Percentiles rank a stretch among this genome's conserved stretches.
These are phyloP conservation scores for Rhopilema esculentum DNA, from an alignment of 30 jellyfish, hydroid and myxozoan genomes.

Conservation along the genomic window DNA sequence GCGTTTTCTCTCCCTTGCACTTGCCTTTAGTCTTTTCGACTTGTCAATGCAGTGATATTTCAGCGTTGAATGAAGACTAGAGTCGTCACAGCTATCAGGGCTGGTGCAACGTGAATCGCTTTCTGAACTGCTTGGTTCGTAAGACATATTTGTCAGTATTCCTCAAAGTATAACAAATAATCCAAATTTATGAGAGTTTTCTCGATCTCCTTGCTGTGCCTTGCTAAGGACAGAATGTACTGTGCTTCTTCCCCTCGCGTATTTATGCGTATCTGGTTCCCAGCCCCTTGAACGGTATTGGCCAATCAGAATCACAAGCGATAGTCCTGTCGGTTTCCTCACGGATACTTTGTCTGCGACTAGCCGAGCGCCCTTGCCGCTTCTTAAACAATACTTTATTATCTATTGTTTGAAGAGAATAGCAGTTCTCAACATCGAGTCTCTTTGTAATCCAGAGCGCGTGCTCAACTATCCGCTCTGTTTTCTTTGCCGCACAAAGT, in stretches of 20 bases:
- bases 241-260: background rate
- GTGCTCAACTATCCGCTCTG: slow-evolving; percentile 45
- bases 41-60: slow-evolving; percentile 46
- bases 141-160: slow-evolving; percentile 13
- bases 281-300: background rate
- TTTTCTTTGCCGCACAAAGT: slow-evolving; percentile 35
- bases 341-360: slow-evolving; percentile 14
- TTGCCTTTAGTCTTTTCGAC: slow-evolving; percentile 86
- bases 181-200: background rate
- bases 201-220: background rate
- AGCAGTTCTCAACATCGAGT: slow-evolving; percentile 2
- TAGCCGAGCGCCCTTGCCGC: slow-evolving; percentile 7
- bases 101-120: slow-evolving; percentile 55
- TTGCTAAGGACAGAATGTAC: background rate
- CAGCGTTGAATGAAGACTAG: background rate
- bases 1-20: slow-evolving; percentile 95
- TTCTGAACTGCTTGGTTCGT: slow-evolving; percentile 75
- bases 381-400: slow-evolving; percentile 11
- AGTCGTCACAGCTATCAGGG: slow-evolving; percentile 52
- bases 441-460: slow-evolving; percentile 54
- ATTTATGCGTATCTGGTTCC: background rate
- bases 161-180: background rate
- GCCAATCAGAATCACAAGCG: slow-evolving; percentile 36
- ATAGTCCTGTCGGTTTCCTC: background rate
- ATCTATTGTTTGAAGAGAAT: slow-evolving; percentile 38